Base-by-base conservation (phyloP, 2,888 invertebrate species). In the Plebejus anna region DNA sequence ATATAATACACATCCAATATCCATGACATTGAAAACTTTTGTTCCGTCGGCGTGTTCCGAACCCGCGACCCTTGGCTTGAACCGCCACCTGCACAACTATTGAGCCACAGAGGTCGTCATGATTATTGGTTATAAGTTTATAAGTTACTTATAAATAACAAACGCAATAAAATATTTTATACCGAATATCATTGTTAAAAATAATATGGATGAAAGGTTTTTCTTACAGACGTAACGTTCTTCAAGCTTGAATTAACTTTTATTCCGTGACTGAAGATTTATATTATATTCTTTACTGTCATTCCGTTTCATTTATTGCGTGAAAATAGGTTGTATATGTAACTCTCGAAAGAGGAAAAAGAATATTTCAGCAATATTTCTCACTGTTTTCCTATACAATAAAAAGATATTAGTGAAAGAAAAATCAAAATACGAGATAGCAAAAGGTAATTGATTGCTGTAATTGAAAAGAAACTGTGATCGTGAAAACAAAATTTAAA, bases 161-260 rank as follows among this genome's bases (percentile, higher is more conserved):
- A 22, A 32, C 32, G 32, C 32, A 32, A 42, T 9, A 42, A 42
- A 42, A 42, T 42, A 9, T 9, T 42, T 42, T 42, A 42, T 42
- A 42, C 42, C 42, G 9, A 9, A 42, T 42, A 42, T 42, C 42
- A 42, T 42, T 42, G 42, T 9, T 9, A 0, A 42, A 42, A 42
- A 42, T 47, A 47, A 11, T 9, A 47, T 22, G 11, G 2, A 47
- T 47, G 47, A 9, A 16, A 55, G 16, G 61, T 61, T 9, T 66
- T 28, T 32, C 22, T n/a, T 16, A 36, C 5, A 13, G 32, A 66
- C 11, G 9, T 66, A 32, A 32, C 28, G 11, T 66, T 32, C 32
- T 66, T 66, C 66, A 66, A 66, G 66, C 32, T 66, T 66, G 32
- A 66, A 66, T 32, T 28, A 66, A 66, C 6, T 22, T 59, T 59